These are phyloP conservation scores for Aphelocoma californica DNA, from an alignment of 2,797 vertebrate genomes.

Conservation along the genomic window DNA sequence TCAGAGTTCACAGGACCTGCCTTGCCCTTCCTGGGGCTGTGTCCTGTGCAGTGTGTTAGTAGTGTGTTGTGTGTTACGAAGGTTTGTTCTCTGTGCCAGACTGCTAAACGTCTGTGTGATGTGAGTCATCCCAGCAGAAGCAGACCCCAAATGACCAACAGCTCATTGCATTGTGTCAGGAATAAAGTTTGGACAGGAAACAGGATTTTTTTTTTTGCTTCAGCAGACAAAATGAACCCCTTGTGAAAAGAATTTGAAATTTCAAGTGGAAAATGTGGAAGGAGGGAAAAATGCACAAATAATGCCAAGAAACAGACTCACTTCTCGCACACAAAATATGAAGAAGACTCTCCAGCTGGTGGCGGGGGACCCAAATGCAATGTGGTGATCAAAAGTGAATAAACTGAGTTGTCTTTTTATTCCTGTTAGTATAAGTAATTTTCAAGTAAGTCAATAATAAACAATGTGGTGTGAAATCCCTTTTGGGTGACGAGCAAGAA, in stretches of 20 bases:
- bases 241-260: slow-evolving; percentile 31
- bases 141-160: neutral
- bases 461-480: slow-evolving; percentile 42
- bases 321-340: neutral
- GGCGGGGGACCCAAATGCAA: neutral
- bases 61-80: neutral
- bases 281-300: neutral
- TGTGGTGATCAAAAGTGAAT: neutral
- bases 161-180: neutral
- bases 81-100: neutral
- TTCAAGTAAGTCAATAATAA: neutral
- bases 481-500: slow-evolving; percentile 60
- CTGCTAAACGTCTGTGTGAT: neutral
- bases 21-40: rapidly evolving
- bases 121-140: neutral
- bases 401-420: neutral
- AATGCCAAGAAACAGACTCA: slow-evolving; percentile 5
- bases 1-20: neutral
- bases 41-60: rapidly evolving
- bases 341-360: neutral
- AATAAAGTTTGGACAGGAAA: slow-evolving; percentile 1
- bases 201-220: neutral
- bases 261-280: slow-evolving; percentile 29
- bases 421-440: neutral
- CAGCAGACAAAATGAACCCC: neutral